These are phyloP conservation scores for Palythoa grandis DNA, from an alignment of 92 coral and sea anemone species.

Conservation along the genomic window DNA sequence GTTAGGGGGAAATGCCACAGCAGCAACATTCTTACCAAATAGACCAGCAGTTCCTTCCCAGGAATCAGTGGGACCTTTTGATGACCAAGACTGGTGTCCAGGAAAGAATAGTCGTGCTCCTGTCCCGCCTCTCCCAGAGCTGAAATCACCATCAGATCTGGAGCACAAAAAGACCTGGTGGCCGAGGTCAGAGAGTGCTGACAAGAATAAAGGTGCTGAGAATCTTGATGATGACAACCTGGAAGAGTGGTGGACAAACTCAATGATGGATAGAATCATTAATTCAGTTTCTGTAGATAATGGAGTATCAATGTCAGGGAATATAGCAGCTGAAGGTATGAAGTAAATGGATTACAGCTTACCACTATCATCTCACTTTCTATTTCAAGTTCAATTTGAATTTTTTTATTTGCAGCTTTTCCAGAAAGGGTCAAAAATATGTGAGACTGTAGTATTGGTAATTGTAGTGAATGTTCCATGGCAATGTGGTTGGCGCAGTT, in stretches of 20 bases:
- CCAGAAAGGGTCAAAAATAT: too few relatives aligned
- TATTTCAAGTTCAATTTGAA: too few relatives aligned
- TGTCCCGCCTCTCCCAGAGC: constrained; percentile 76
- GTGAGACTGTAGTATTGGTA: too few relatives aligned
- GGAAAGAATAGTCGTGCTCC: constrained; percentile 60
- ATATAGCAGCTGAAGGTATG: constrained; percentile 11
- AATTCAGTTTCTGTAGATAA: constrained; percentile 33
- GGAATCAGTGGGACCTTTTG: constrained; percentile 45
- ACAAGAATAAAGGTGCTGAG: constrained; percentile 17
- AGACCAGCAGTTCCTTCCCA: constrained; percentile 46
- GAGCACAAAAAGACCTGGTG: constrained; percentile 58
- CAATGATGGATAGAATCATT: constrained; percentile 33
- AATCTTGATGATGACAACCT: constrained; percentile 28
- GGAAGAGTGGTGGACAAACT: constrained; percentile 33
- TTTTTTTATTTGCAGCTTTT: too few relatives aligned
- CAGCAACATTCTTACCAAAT: constrained; percentile 48
- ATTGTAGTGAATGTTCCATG: too few relatives aligned
- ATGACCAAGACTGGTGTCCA: constrained; percentile 79
- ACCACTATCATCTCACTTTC: too few relatives aligned
- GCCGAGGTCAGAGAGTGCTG: constrained; percentile 47
- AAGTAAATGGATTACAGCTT: not conserved
- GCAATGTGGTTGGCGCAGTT: too few relatives aligned
- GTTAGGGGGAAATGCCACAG: not conserved
- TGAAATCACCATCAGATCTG: constrained; percentile 71
- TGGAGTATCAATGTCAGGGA: not conserved